Percentiles rank a stretch among this genome's conserved stretches.
Evolutionary conservation across 2,888 invertebrate species (phyloP).

Genomic region (Stenotaenia linearis): DNA sequence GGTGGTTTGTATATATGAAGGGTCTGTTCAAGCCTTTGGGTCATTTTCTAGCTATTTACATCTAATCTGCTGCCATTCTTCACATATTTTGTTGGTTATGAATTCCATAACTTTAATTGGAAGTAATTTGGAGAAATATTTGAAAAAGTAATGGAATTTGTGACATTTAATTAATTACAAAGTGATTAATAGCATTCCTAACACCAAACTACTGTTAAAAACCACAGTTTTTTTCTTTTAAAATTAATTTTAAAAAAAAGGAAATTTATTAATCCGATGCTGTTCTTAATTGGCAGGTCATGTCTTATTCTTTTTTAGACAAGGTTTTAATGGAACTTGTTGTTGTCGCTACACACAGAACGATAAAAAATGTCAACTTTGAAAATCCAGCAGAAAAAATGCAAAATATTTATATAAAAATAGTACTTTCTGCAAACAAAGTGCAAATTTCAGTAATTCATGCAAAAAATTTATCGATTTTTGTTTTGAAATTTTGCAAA

Average conservation of each 20-base stretch:
- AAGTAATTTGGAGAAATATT: neutral
- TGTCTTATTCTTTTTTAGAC: neutral
- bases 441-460: no score
- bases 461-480: no score
- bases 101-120: slow-evolving; percentile 6
- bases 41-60: neutral
- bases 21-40: neutral
- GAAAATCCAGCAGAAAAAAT: neutral
- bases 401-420: no score
- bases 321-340: neutral
- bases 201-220: neutral
- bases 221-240: neutral
- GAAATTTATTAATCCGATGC: neutral
- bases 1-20: neutral
- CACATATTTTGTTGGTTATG: neutral
- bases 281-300: slow-evolving; percentile 5
- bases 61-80: neutral
- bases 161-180: slow-evolving; percentile 7
- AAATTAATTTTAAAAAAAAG: neutral
- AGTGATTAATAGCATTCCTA: neutral
- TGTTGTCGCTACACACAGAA: neutral
- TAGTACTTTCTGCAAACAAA: no score
- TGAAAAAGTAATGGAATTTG: neutral
- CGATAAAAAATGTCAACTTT: neutral
- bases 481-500: no score